Conservation (phyloP, 2,888 invertebrate species). For the Trachelus tabidus region DNA sequence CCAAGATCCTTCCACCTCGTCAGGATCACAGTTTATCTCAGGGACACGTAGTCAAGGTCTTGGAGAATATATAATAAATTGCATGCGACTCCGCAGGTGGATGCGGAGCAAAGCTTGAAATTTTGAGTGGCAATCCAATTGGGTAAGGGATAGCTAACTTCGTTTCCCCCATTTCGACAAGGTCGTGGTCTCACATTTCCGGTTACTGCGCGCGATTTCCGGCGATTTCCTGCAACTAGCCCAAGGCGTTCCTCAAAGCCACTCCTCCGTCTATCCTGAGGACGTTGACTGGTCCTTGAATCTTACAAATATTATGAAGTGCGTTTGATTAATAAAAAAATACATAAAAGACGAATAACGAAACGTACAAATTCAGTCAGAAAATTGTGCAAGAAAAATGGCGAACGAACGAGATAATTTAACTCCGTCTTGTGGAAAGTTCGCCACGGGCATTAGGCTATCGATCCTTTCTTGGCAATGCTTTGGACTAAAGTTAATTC, state of each 20-base stretch:
- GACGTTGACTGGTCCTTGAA: background rate
- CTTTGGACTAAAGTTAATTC: background rate
- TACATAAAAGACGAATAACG: background rate
- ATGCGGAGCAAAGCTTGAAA: background rate
- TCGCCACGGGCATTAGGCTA: background rate
- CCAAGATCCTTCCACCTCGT: background rate
- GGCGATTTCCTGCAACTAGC: constrained; percentile 24
- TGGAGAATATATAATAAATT: background rate
- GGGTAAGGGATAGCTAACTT: constrained; percentile 45
- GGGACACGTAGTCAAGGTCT: background rate
- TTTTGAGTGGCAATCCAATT: constrained; percentile 36
- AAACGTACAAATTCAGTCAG: background rate
- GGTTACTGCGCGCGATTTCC: constrained; percentile 46
- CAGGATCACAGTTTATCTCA: background rate
- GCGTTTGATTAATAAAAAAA: background rate
- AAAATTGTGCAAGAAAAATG: background rate
- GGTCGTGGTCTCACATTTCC: constrained; percentile 53
- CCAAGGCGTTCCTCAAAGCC: background rate
- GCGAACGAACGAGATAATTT: background rate
- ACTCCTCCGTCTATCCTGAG: background rate
- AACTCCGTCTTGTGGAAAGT: background rate
- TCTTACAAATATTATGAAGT: background rate
- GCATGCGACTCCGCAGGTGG: background rate
- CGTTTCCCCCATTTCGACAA: constrained; percentile 50
- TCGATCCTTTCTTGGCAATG: background rate